Evolutionary conservation across 2,888 invertebrate species (phyloP).

Genomic region (Calephelis perditalis): DNA sequence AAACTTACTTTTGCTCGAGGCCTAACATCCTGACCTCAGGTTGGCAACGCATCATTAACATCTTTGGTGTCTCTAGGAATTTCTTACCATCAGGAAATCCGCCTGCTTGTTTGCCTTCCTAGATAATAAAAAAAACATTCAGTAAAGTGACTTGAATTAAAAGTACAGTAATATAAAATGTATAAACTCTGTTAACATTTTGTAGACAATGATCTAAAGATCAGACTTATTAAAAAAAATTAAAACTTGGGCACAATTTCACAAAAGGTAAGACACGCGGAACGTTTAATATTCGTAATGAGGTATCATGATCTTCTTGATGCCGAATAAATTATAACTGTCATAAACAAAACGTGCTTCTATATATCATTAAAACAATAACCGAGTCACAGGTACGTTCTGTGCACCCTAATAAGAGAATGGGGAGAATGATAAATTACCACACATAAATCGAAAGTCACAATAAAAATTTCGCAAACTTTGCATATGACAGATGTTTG

Average conservation of each 20-base stretch:
- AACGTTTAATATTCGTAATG: conserved; percentile 4
- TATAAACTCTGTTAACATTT: not conserved
- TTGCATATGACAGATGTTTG: not conserved
- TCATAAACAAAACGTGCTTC: conserved; percentile 35
- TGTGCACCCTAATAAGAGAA: conserved; percentile 11
- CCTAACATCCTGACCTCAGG: too few species aligned
- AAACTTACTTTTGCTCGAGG: too few species aligned
- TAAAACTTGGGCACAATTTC: conserved; percentile 3
- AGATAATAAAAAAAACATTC: too few species aligned
- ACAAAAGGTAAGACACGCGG: not conserved
- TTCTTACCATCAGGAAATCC: too few species aligned
- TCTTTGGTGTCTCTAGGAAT: too few species aligned
- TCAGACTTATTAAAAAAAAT: not conserved
- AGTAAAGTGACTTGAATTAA: too few species aligned
- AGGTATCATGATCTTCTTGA: conserved; percentile 11
- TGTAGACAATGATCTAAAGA: not conserved
- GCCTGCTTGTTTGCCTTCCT: too few species aligned
- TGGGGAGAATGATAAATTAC: not conserved
- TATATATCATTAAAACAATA: conserved; percentile 42
- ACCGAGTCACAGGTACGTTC: conserved; percentile 20
- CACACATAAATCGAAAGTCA: conserved; percentile 2
- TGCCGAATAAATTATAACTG: conserved; percentile 40
- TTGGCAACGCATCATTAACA: too few species aligned
- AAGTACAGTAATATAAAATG: not conserved
- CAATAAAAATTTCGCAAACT: not conserved